Conservation (phyloP, 2,888 invertebrate genomes). For the Thysanoteuthis rhombus region DNA sequence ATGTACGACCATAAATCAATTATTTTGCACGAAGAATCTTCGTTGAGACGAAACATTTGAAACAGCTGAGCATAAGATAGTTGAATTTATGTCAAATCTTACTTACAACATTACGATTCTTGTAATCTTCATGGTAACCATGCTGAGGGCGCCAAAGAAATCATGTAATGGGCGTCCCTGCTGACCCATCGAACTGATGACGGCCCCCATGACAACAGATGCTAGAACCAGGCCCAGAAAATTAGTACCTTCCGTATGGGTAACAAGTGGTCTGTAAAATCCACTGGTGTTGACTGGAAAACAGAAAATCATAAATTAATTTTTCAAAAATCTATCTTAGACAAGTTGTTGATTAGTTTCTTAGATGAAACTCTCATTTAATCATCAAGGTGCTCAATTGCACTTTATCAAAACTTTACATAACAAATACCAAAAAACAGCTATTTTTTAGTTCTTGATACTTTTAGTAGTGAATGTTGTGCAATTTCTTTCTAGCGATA, state of each 20-base stretch:
- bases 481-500: too few species aligned
- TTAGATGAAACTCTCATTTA: too few species aligned
- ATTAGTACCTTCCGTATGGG: slow-evolving; percentile 1
- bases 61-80: neutral
- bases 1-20: too few species aligned
- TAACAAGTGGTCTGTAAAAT: neutral
- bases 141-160: neutral
- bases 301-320: neutral
- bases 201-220: neutral
- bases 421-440: too few species aligned
- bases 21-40: too few species aligned
- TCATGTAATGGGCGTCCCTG: neutral
- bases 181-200: slow-evolving; percentile 1
- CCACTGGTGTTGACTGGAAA: neutral
- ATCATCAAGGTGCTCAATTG: too few species aligned
- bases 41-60: neutral
- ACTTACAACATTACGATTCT: neutral
- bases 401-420: too few species aligned
- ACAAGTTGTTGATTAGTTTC: too few species aligned
- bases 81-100: neutral
- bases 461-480: too few species aligned
- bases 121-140: neutral
- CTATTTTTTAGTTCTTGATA: too few species aligned
- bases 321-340: too few species aligned
- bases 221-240: slow-evolving; percentile 16